phyloP scores from a whole-genome alignment of 2,113 vertebrate species.

The Labrus mixtus region DNA sequence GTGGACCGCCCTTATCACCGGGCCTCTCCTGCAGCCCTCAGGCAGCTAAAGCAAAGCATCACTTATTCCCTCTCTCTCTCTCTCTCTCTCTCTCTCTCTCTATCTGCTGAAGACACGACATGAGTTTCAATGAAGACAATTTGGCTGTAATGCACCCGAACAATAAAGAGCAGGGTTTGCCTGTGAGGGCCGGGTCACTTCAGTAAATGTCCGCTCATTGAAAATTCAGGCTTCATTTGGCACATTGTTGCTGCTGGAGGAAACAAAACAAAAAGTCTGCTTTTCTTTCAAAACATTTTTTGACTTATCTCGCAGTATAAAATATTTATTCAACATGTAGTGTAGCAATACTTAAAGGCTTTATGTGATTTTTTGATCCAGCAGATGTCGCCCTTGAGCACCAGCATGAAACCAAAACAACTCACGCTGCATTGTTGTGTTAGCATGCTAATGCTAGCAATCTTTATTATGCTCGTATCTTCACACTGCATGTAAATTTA shows the following conservation, averaged over 20 bases:
- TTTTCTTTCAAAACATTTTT: no score
- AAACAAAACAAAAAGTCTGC: constrained; percentile 12
- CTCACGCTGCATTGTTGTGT: no score
- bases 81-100: constrained; percentile 18
- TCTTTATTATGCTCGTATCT: no score
- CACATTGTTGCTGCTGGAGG: constrained; percentile 7
- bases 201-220: constrained; percentile 36
- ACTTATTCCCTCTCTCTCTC: constrained; percentile 33
- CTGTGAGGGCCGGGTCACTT: constrained; percentile 38
- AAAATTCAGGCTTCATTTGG: constrained; percentile 37
- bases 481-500: no score
- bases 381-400: no score
- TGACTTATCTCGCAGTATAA: no score
- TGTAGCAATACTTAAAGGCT: not conserved
- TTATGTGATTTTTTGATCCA: no score
- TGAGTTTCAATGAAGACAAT: constrained; percentile 42
- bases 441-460: no score
- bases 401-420: no score
- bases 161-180: constrained; percentile 52
- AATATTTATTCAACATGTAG: not conserved
- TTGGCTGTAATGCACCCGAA: constrained; percentile 34
- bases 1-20: constrained; percentile 22
- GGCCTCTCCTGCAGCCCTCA: constrained; percentile 38
- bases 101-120: constrained; percentile 21
- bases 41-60: constrained; percentile 46